These are phyloP conservation scores for Chorisops tibialis DNA, from an alignment of 2,888 invertebrate species.

Conservation along the genomic window DNA sequence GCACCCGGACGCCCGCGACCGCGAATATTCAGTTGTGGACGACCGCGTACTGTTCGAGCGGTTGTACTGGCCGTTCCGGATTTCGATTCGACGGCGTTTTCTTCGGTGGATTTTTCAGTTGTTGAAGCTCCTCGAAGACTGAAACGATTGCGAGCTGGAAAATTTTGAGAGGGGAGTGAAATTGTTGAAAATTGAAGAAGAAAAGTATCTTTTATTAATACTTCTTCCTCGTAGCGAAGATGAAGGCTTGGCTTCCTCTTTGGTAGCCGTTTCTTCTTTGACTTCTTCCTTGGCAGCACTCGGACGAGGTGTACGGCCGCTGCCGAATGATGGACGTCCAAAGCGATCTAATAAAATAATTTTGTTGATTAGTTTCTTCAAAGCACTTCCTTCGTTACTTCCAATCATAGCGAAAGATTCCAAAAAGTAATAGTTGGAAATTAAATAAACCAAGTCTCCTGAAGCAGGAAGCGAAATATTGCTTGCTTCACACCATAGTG, in stretches of 20 bases:
- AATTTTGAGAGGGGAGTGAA: neutral
- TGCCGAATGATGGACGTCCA: slow-evolving; percentile 49
- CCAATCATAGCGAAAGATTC: no score
- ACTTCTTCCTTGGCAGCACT: slow-evolving; percentile 39
- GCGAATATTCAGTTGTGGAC: slow-evolving; percentile 46
- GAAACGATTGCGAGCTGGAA: slow-evolving; percentile 50
- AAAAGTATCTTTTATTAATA: no score
- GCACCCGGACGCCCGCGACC: slow-evolving; percentile 46
- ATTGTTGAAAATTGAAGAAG: neutral
- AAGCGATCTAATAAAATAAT: slow-evolving; percentile 44
- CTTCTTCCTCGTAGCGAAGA: slow-evolving; percentile 45
- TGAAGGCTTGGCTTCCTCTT: slow-evolving; percentile 46
- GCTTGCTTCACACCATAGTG: neutral
- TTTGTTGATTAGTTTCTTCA: neutral
- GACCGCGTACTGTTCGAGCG: slow-evolving; percentile 42
- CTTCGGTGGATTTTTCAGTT: slow-evolving; percentile 39
- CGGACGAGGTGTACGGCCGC: slow-evolving; percentile 42
- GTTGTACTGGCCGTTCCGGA: slow-evolving; percentile 42
- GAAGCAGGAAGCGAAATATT: neutral
- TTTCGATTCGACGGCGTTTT: slow-evolving; percentile 37
- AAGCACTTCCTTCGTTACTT: neutral
- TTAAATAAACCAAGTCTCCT: no score
- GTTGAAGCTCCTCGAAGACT: slow-evolving; percentile 47
- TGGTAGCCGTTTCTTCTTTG: slow-evolving; percentile 42
- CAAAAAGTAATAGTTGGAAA: no score